A percentile compares a stretch with the other conserved stretches of the same genome.
These are phyloP conservation scores for Plecturocebus donacophilus DNA, from an alignment of 2,113 vertebrate genomes.

Conservation along the genomic window DNA sequence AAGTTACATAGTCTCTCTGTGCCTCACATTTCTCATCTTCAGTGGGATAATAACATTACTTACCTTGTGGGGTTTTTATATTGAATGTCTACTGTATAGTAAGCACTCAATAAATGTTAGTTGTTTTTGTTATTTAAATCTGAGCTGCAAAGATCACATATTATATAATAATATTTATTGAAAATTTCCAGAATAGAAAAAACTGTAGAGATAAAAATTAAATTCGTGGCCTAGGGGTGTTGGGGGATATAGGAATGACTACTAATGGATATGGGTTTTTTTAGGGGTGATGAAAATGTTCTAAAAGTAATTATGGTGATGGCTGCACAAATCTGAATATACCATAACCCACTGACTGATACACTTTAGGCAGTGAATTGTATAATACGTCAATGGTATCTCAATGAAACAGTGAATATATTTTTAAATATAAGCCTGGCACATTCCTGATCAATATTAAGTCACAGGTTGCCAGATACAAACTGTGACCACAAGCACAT, in stretches of 20 bases:
- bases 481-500: not conserved
- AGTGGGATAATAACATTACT: not conserved
- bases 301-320: not conserved
- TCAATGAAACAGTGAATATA: not conserved
- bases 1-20: not conserved
- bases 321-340: not conserved
- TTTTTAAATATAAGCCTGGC: not conserved
- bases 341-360: not conserved
- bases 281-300: slow-evolving; percentile 39
- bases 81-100: not conserved
- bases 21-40: not conserved
- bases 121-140: slow-evolving; percentile 15
- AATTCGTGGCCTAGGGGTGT: not conserved
- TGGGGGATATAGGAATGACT: not conserved
- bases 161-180: not conserved
- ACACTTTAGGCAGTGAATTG: not conserved
- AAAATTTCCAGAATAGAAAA: not conserved
- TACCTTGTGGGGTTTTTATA: not conserved
- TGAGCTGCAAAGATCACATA: not conserved
- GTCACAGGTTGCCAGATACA: not conserved
- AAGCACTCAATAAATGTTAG: not conserved
- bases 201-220: not conserved
- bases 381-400: not conserved
- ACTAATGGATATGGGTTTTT: not conserved
- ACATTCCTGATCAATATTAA: not conserved